Evolutionary conservation across 2,113 vertebrate genomes (phyloP), one percentile per base, ranked within the genome.

Genomic region (Corynorhinus townsendii): DNA sequence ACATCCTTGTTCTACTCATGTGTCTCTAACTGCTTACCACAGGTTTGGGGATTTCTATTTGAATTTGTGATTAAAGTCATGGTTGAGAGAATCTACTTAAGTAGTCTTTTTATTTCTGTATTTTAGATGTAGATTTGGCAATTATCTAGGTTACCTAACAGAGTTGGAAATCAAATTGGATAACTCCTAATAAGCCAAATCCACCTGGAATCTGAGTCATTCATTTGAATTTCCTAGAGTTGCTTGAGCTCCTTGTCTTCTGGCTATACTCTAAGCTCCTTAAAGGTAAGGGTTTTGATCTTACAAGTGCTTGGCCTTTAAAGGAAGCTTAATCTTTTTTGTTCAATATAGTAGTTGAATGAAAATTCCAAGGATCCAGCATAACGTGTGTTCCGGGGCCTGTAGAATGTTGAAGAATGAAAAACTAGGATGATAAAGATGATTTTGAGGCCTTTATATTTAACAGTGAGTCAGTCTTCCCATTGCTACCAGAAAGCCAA

Each of bases 31-130:
- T 22, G 30, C 30, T 30, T 76, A 19, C 73, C 45, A 49, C 45
- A n/a, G 17, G 49, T 7, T 17, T 77, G 38, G 40, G n/a, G 4
- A 43, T 94, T 86, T 80, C 69, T 84, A 5, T 86, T 83, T 93
- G 69, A 15, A 62, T 79, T 93, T 94, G 71, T 84, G 93, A 95
- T 90, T 85, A 68, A 89, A 91, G 66, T 89, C 86, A 72, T 5
- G 3, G 22, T 16, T 56, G 35, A 77, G 47, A 86, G 24, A 84
- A 64, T 83, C 52, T 80, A 19, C 45, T 19, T 26, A 43, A 83
- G 68, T 33, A 66, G 15, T 66, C 75, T 93, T 90, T 73, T 91
- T 56, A 77, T 84, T 89, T 69, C 19, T 66, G 66, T 26, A 49
- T 38, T 28, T 89, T n/a, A 77, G 56, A 15, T 28, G 33, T 40